Evolutionary conservation across 2,113 vertebrate genomes (phyloP).

Genomic region (Aythya baeri): DNA sequence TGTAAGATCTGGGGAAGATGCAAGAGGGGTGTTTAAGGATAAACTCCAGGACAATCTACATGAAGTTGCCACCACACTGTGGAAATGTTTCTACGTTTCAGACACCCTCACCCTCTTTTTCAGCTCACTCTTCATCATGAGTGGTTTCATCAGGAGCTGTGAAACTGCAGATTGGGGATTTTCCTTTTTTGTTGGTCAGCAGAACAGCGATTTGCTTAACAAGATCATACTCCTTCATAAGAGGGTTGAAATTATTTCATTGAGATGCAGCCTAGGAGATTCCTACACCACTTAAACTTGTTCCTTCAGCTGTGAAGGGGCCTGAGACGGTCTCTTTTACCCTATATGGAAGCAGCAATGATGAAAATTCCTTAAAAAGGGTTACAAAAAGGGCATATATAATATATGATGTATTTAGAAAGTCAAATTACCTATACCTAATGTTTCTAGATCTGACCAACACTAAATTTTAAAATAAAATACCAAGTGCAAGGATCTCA

Average conservation of each 20-base stretch:
- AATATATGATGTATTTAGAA: not conserved
- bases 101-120: not conserved
- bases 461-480: not conserved
- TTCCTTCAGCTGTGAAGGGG: not conserved
- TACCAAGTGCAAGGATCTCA: not conserved
- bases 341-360: not conserved
- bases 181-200: not conserved
- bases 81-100: not conserved
- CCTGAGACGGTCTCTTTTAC: not conserved
- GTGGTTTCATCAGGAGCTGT: not conserved
- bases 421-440: not conserved
- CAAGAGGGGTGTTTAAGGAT: not conserved
- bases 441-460: not conserved
- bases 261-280: conserved; percentile 1
- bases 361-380: not conserved
- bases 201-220: not conserved
- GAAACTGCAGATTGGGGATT: not conserved
- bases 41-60: not conserved
- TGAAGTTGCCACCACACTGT: not conserved
- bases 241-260: not conserved
- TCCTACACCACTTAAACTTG: not conserved
- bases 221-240: not conserved
- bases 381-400: not conserved
- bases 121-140: rapidly evolving
- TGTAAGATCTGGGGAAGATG: rapidly evolving